Conservation (phyloP, 2,888 invertebrate species). For the Drosophila nigritarsus region DNA sequence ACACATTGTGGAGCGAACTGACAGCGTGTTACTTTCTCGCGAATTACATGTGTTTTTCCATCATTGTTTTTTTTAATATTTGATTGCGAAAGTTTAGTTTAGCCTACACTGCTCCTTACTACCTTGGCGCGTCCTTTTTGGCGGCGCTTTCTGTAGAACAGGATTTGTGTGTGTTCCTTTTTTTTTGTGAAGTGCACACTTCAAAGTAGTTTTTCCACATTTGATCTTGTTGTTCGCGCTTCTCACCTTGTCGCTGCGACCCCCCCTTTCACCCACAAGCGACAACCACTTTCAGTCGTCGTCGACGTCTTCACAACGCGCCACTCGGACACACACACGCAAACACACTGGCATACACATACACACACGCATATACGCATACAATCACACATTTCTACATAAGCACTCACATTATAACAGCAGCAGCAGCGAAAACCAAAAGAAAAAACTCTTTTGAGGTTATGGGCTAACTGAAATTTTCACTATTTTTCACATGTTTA, state of each 20-base stretch:
- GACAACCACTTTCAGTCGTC: conserved; percentile 77
- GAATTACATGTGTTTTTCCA: conserved; percentile 79
- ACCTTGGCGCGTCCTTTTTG: conserved; percentile 41
- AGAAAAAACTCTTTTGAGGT: conserved; percentile 77
- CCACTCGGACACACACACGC: conserved; percentile 56
- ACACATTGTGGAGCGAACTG: conserved; percentile 64
- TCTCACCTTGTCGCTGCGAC: conserved; percentile 65
- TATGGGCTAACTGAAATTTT: conserved; percentile 72
- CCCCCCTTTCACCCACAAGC: conserved; percentile 57
- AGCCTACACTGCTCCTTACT: conserved; percentile 5
- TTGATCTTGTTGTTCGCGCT: conserved; percentile 66
- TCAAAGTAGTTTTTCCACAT: conserved; percentile 81
- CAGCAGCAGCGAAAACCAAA: conserved; percentile 54
- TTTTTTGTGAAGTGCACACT: conserved; percentile 54
- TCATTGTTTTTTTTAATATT: conserved; percentile 20
- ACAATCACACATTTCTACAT: conserved; percentile 37
- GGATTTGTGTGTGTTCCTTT: conserved; percentile 42
- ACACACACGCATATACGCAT: conserved; percentile 11
- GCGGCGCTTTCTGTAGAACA: conserved; percentile 41
- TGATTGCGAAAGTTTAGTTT: conserved; percentile 23
- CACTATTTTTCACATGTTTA: conserved; percentile 66
- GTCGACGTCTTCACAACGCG: conserved; percentile 69
- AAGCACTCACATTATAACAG: conserved; percentile 60
- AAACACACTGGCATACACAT: conserved; percentile 22
- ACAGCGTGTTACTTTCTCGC: conserved; percentile 82